Conservation (phyloP, 2,113 vertebrate genomes). For the Aix galericulata region DNA sequence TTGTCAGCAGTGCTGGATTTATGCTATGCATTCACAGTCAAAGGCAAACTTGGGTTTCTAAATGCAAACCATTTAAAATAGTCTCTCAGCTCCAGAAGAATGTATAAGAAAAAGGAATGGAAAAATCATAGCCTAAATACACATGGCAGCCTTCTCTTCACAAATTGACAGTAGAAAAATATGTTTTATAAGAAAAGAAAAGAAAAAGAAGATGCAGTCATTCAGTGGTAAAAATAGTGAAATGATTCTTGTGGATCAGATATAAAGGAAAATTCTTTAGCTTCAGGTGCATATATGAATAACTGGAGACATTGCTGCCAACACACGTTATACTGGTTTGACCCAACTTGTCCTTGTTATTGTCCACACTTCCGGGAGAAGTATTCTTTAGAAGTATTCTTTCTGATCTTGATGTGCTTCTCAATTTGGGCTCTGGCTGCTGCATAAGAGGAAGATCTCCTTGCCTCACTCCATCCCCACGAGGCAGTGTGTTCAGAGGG, state of each 20-base stretch:
- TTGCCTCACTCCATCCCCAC: not conserved
- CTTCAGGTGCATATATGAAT: not conserved
- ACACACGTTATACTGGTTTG: not conserved
- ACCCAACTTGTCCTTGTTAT: not conserved
- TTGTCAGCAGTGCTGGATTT: constrained; percentile 22
- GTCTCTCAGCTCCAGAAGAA: not conserved
- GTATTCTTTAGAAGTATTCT: not conserved
- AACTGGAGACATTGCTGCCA: not conserved
- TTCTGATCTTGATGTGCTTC: not conserved
- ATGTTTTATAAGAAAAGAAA: too few relatives aligned
- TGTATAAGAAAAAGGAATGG: not conserved
- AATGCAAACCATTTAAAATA: constrained; percentile 39
- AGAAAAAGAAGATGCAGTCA: not conserved
- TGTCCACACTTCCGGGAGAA: not conserved
- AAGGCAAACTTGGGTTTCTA: constrained; percentile 54
- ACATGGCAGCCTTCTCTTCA: not conserved
- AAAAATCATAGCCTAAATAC: not conserved
- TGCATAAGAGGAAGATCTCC: not conserved
- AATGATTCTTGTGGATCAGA: not conserved
- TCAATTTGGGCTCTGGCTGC: not conserved
- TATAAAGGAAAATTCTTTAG: not conserved
- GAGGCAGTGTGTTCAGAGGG: not conserved
- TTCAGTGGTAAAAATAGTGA: not conserved
- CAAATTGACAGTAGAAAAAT: not conserved
- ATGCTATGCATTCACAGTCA: not conserved